Evolutionary conservation across 2,113 vertebrate genomes (phyloP).

Genomic region (Meles meles): DNA sequence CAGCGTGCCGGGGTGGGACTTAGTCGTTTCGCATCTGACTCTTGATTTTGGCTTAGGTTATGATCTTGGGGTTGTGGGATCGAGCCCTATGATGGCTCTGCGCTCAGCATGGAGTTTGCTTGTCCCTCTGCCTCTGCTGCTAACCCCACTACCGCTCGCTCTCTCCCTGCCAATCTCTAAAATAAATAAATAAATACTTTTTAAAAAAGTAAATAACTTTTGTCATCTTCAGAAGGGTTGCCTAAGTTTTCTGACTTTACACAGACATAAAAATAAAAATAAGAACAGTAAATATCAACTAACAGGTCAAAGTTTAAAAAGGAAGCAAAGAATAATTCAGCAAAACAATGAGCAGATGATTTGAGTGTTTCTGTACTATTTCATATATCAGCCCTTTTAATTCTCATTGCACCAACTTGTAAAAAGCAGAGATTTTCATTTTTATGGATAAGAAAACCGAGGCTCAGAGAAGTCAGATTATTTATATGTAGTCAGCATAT

Average conservation of each 20-base stretch:
- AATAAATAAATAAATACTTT: not conserved
- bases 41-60: not conserved
- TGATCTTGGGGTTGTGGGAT: not conserved
- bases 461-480: not conserved
- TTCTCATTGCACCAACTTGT: not conserved
- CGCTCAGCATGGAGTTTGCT: not conserved
- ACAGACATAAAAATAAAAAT: not conserved
- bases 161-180: not conserved
- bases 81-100: not conserved
- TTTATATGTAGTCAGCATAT: not conserved
- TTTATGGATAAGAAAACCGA: not conserved
- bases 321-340: not conserved
- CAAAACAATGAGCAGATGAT: not conserved
- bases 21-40: not conserved
- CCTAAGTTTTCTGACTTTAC: not conserved
- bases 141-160: not conserved
- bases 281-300: not conserved
- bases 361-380: not conserved
- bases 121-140: not conserved
- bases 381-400: not conserved
- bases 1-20: not conserved
- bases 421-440: not conserved
- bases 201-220: not conserved
- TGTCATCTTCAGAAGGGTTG: not conserved
- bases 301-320: not conserved